phyloP scores from a whole-genome alignment of 2,797 vertebrate genomes.

The Siniperca undulata region DNA sequence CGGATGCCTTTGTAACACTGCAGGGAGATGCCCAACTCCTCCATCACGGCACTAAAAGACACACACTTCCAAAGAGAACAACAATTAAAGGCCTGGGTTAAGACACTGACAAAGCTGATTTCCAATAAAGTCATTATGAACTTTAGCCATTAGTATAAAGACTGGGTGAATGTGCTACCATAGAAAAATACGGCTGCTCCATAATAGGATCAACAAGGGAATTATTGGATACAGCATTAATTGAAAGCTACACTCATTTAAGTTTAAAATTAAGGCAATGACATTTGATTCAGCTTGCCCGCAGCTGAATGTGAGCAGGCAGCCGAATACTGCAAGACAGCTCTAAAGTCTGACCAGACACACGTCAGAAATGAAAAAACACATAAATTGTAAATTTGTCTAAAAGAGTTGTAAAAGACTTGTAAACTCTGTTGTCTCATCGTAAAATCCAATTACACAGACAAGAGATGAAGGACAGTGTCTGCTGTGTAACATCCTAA shows the following conservation, averaged over 20 bases:
- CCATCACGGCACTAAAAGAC: conserved; percentile 93
- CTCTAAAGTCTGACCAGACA: conserved; percentile 6
- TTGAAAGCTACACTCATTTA: conserved; percentile 20
- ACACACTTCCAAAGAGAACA: conserved; percentile 87
- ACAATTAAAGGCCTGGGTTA: conserved; percentile 1
- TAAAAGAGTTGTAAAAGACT: conserved; percentile 30
- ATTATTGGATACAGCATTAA: conserved; percentile 3
- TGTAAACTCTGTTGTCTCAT: conserved; percentile 46
- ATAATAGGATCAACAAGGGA: not conserved
- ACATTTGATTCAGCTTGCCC: conserved; percentile 9
- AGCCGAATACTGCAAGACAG: conserved; percentile 4
- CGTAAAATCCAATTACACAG: conserved; percentile 60
- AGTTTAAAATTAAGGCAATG: conserved; percentile 10
- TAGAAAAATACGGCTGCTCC: conserved; percentile 1
- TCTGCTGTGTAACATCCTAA: conserved; percentile 36
- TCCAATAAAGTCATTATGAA: not conserved
- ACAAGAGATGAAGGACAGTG: conserved; percentile 44
- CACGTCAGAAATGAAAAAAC: conserved; percentile 35
- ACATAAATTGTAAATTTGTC: conserved; percentile 26
- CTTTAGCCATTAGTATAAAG: not conserved
- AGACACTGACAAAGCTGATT: conserved; percentile 15
- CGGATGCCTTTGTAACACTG: conserved; percentile 93
- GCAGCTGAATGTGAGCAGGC: conserved; percentile 31
- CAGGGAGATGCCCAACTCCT: conserved; percentile 93
- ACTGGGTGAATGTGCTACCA: not conserved